Base-by-base conservation (phyloP, 2,797 vertebrate species). In the Chrosomus eos region DNA sequence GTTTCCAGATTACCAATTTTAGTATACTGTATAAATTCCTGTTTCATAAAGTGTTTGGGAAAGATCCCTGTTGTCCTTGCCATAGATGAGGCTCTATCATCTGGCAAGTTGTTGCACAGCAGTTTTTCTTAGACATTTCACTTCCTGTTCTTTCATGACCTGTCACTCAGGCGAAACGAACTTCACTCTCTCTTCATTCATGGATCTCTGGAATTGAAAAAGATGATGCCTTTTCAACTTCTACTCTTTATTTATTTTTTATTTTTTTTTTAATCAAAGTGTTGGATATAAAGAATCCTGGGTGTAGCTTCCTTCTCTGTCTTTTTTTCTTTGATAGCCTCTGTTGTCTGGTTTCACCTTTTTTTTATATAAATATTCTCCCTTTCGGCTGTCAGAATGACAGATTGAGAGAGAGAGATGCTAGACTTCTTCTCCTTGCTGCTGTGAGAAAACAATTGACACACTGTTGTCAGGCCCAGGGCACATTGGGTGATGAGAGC, bases 361-460 rank as follows among this genome's bases (percentile, higher is more conserved):
- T 38, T 38, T 67, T 51, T 72, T 58, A 3, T 62, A 16, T 62
- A 36, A 74, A 87, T 88, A 82, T 86, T 87, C 26, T 75, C 26
- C 38, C 88, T 92, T 89, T 90, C 89, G 91, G 88, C 83, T 93
- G 91, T 91, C 91, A 93, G 90, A 90, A 90, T 91, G 92, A 94
- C 89, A 91, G 89, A 91, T 72, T 81, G 79, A 90, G 89, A 90
- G 71, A 90, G 73, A 87, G 80, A 90, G 90, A 92, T 90, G 90
- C 90, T 84, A 91, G 88, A 86, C 87, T 81, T 33, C 58, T 43
- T 79, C 88, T 92, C 87, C 91, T 85, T 36, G 90, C 91, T 85
- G 86, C 82, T 89, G 89, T 89, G 89, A 92, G 92, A 90, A 93
- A 93, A 92, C 94, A 90, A 90, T 92, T 92, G 89, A 92, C 89